Conservation (phyloP, 2,113 vertebrate species). For the Eonycteris spelaea region DNA sequence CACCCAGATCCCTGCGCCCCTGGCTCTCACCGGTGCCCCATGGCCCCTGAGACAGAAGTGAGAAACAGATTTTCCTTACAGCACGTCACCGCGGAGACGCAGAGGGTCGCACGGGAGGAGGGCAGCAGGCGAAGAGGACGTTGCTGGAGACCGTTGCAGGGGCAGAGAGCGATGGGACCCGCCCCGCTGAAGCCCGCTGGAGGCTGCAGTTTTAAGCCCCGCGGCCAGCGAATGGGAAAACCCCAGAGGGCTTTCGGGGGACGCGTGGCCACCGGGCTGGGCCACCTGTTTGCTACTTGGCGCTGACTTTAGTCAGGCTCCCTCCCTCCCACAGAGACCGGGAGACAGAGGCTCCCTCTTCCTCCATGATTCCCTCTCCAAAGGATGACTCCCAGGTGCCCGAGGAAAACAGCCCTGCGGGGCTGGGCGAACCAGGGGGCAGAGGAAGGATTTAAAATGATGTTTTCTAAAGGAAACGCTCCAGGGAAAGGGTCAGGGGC, state of each 20-base stretch:
- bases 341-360: fast-evolving
- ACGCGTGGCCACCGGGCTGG: background rate
- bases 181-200: too few relatives aligned
- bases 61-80: background rate
- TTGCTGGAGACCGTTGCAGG: background rate
- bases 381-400: background rate
- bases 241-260: fast-evolving
- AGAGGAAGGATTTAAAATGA: background rate
- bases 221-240: background rate
- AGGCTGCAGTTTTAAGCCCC: background rate
- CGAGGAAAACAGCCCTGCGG: background rate
- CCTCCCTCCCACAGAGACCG: background rate
- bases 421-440: background rate
- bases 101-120: background rate
- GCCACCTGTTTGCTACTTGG: background rate
- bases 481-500: background rate
- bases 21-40: background rate
- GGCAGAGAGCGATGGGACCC: background rate
- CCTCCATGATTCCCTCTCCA: background rate
- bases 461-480: background rate
- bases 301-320: too few relatives aligned
- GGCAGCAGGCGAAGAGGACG: background rate
- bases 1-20: too few relatives aligned
- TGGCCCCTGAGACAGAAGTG: background rate
- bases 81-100: background rate